Conservation (phyloP, 2,113 vertebrate genomes). For the Coreoperca whiteheadi region DNA sequence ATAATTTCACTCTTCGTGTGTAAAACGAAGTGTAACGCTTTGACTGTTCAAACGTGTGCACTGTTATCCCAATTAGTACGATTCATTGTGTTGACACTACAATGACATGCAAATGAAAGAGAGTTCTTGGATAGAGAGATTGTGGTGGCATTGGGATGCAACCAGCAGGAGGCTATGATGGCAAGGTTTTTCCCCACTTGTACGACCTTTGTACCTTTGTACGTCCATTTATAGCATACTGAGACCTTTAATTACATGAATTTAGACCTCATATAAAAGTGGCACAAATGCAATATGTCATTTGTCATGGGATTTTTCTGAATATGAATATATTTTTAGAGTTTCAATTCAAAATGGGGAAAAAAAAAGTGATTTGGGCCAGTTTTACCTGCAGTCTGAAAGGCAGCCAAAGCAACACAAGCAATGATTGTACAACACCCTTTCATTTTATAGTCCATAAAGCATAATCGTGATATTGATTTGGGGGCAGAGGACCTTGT, state of each 20-base stretch:
- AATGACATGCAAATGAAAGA: neutral
- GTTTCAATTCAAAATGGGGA: neutral
- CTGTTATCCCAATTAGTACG: neutral
- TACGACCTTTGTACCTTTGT: neutral
- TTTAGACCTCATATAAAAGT: neutral
- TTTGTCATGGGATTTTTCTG: too few relatives aligned
- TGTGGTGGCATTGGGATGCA: neutral
- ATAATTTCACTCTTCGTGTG: too few relatives aligned
- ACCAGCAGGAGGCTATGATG: neutral
- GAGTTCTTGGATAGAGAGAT: neutral
- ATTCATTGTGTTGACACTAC: neutral
- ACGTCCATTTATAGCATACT: neutral
- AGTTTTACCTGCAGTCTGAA: conserved; percentile 10
- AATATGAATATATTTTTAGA: neutral
- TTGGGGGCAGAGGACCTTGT: conserved; percentile 21
- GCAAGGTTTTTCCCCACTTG: neutral
- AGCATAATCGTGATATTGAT: conserved; percentile 6
- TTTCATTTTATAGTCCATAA: conserved; percentile 29
- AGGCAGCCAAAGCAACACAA: conserved; percentile 7
- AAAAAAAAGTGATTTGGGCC: neutral
- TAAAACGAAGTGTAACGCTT: too few relatives aligned
- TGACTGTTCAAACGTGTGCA: neutral
- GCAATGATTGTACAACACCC: neutral
- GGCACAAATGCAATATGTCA: neutral
- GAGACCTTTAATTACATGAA: neutral